Percentiles rank a stretch among this genome's conserved stretches.
These are phyloP conservation scores for Chiropotes sagulatus DNA, from an alignment of 2,797 vertebrate species.

Conservation along the genomic window DNA sequence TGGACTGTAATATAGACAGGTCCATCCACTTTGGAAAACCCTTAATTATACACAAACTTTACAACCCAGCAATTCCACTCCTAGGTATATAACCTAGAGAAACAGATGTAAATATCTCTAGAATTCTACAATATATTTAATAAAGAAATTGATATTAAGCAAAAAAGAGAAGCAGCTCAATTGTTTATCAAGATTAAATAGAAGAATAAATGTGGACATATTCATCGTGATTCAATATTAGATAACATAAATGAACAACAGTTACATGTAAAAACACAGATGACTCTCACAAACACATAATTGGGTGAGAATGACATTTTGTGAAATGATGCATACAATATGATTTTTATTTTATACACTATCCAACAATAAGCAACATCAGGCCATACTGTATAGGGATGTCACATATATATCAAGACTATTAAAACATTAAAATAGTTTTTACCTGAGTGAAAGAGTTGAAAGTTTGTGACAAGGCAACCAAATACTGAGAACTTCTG, in stretches of 20 bases:
- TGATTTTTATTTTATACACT: background rate
- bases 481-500: background rate
- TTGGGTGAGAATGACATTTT: background rate
- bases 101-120: background rate
- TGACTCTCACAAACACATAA: background rate
- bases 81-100: background rate
- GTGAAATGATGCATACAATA: background rate
- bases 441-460: background rate
- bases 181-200: background rate
- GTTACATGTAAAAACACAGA: background rate
- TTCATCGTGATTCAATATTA: background rate
- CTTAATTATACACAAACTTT: background rate
- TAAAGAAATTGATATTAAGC: background rate
- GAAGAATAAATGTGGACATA: background rate
- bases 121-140: background rate
- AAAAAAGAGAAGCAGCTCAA: background rate
- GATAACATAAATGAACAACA: background rate
- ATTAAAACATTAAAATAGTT: background rate
- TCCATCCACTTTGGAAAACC: background rate
- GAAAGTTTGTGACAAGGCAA: background rate
- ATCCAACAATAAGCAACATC: background rate
- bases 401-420: background rate
- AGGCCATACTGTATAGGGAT: background rate
- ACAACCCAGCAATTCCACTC: background rate
- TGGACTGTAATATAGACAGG: background rate